Percentiles rank a stretch among this genome's conserved stretches.
These are phyloP conservation scores for Lomographa bimaculata DNA, from an alignment of 2,888 invertebrate species.

Conservation along the genomic window DNA sequence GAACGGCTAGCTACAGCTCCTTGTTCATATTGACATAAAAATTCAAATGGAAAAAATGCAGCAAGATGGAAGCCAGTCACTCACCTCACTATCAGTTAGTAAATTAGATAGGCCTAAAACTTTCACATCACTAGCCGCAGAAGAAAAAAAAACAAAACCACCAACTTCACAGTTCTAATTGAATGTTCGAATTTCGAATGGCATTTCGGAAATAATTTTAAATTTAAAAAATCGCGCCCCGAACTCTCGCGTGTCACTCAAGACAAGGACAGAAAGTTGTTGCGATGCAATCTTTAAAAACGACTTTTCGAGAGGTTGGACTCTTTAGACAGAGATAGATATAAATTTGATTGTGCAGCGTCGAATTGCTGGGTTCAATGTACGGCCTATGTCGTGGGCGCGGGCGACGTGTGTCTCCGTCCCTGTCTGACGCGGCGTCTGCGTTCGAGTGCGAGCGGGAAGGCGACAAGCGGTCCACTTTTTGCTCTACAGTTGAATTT, in stretches of 20 bases:
- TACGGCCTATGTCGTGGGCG: constrained; percentile 76
- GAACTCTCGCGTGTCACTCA: constrained; percentile 33
- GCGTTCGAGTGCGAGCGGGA: constrained; percentile 44
- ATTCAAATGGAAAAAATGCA: too few species aligned
- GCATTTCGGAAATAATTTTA: constrained; percentile 24
- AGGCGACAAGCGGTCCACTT: constrained; percentile 60
- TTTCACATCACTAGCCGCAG: constrained; percentile 6
- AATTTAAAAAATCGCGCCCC: constrained; percentile 36
- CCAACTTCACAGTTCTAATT: constrained; percentile 6
- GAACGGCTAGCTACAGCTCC: too few species aligned
- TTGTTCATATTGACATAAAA: too few species aligned
- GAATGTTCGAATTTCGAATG: constrained; percentile 18
- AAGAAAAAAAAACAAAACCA: neutral
- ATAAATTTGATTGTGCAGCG: constrained; percentile 48
- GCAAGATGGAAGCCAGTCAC: too few species aligned
- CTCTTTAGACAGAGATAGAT: constrained; percentile 57
- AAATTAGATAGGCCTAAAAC: neutral
- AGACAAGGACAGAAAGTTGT: constrained; percentile 30
- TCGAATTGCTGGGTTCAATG: constrained; percentile 68
- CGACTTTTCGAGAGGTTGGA: constrained; percentile 42
- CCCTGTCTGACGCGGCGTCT: constrained; percentile 43
- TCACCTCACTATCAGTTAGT: constrained; percentile 1
- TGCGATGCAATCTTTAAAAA: constrained; percentile 43
- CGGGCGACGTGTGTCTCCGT: constrained; percentile 55
- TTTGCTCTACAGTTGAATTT: constrained; percentile 77